phyloP scores from a whole-genome alignment of 2,888 invertebrate genomes.

The Zelleria hepariella region DNA sequence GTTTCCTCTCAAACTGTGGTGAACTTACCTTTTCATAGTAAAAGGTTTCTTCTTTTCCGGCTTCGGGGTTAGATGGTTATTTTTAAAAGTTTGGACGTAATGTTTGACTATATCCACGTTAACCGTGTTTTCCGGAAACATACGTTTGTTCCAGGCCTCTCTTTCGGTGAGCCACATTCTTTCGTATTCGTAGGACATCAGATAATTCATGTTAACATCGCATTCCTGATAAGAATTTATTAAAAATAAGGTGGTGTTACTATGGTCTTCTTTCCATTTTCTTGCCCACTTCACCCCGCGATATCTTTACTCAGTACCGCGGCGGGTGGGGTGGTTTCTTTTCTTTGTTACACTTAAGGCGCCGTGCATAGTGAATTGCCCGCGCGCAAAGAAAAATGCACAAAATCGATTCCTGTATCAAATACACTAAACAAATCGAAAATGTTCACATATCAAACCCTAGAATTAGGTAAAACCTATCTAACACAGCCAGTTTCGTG shows the following conservation, averaged over 20 bases:
- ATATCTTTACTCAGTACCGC: too few relatives aligned
- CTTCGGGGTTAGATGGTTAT: conserved; percentile 49
- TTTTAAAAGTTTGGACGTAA: conserved; percentile 60
- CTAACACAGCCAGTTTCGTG: too few relatives aligned
- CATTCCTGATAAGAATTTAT: conserved; percentile 38
- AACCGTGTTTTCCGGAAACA: conserved; percentile 61
- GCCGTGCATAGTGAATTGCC: too few relatives aligned
- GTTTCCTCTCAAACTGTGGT: too few relatives aligned
- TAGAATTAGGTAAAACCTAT: too few relatives aligned
- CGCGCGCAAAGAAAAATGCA: too few relatives aligned
- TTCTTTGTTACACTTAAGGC: conserved; percentile 4
- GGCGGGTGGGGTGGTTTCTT: neutral
- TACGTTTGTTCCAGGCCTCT: conserved; percentile 64
- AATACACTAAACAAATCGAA: too few relatives aligned
- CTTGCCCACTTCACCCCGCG: too few relatives aligned
- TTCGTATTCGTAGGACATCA: conserved; percentile 71
- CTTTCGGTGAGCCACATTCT: conserved; percentile 73
- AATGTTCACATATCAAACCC: too few relatives aligned
- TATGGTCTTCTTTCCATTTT: too few relatives aligned
- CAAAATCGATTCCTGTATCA: too few relatives aligned
- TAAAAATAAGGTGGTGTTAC: too few relatives aligned
- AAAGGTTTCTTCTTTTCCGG: conserved; percentile 60
- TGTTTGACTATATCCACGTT: conserved; percentile 59
- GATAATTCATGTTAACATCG: conserved; percentile 49
- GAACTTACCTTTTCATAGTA: conserved; percentile 56